A percentile compares a stretch with the other conserved stretches of the same genome.
Evolutionary conservation across 2,888 invertebrate species (phyloP).

Genomic region (Malacosoma neustria): DNA sequence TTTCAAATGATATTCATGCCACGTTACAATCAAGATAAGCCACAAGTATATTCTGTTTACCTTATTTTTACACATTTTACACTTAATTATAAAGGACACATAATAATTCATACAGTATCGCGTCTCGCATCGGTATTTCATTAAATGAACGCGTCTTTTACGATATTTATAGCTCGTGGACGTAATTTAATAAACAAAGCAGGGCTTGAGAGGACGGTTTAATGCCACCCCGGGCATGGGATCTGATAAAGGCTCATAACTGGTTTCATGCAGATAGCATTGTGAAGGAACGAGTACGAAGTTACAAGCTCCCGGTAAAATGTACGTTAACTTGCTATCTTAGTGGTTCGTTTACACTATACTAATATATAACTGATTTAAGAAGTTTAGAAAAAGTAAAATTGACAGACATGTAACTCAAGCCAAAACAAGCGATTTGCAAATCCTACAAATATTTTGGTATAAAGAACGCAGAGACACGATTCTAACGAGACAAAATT

Average conservation of each 20-base stretch:
- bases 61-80: slow-evolving; percentile 42
- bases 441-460: too few species aligned
- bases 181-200: slow-evolving; percentile 76
- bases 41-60: too few species aligned
- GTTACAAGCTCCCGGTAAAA: slow-evolving; percentile 64
- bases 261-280: slow-evolving; percentile 70
- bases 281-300: slow-evolving; percentile 62
- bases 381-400: too few species aligned
- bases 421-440: too few species aligned
- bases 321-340: slow-evolving; percentile 42
- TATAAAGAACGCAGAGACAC: too few species aligned
- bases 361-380: too few species aligned
- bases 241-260: slow-evolving; percentile 72
- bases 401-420: too few species aligned
- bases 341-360: slow-evolving; percentile 14
- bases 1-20: too few species aligned
- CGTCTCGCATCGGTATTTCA: slow-evolving; percentile 61
- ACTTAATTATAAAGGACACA: slow-evolving; percentile 53
- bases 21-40: too few species aligned
- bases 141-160: slow-evolving; percentile 64
- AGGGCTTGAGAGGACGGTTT: slow-evolving; percentile 55
- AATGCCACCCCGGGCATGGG: slow-evolving; percentile 65
- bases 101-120: slow-evolving; percentile 66
- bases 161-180: slow-evolving; percentile 67
- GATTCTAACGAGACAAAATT: too few species aligned